These are phyloP conservation scores for Melanargia galathea DNA, from an alignment of 2,888 invertebrate genomes.

Conservation along the genomic window DNA sequence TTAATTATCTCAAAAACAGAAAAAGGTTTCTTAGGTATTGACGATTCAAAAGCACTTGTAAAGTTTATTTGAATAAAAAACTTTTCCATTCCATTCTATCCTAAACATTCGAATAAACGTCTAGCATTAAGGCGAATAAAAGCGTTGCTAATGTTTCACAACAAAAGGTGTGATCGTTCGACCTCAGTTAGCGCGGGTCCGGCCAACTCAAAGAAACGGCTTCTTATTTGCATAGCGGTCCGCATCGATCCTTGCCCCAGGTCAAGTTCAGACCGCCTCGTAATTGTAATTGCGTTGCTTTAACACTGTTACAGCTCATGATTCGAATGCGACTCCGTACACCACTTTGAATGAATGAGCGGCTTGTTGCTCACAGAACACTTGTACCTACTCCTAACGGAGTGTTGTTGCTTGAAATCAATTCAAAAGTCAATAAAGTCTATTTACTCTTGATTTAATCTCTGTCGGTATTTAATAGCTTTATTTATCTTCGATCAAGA, in stretches of 20 bases:
- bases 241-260: slow-evolving; percentile 71
- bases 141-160: slow-evolving; percentile 5
- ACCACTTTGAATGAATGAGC: slow-evolving; percentile 31
- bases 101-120: too few species aligned
- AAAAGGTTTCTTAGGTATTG: too few species aligned
- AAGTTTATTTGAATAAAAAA: too few species aligned
- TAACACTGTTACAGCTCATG: slow-evolving; percentile 66
- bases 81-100: too few species aligned
- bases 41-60: too few species aligned
- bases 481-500: too few species aligned
- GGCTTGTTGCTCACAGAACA: slow-evolving; percentile 17
- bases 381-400: too few species aligned
- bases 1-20: too few species aligned
- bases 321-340: slow-evolving; percentile 47
- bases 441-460: too few species aligned
- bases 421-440: neutral
- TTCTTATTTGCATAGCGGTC: slow-evolving; percentile 76
- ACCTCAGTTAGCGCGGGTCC: slow-evolving; percentile 37
- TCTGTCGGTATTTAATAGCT: too few species aligned
- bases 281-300: slow-evolving; percentile 75
- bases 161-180: slow-evolving; percentile 36
- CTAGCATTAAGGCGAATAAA: neutral
- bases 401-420: too few species aligned
- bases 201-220: slow-evolving; percentile 56
- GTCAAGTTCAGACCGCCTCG: slow-evolving; percentile 72